Conservation (phyloP, 1,140 invertebrate genomes). For the Xylocopa sonorina region DNA sequence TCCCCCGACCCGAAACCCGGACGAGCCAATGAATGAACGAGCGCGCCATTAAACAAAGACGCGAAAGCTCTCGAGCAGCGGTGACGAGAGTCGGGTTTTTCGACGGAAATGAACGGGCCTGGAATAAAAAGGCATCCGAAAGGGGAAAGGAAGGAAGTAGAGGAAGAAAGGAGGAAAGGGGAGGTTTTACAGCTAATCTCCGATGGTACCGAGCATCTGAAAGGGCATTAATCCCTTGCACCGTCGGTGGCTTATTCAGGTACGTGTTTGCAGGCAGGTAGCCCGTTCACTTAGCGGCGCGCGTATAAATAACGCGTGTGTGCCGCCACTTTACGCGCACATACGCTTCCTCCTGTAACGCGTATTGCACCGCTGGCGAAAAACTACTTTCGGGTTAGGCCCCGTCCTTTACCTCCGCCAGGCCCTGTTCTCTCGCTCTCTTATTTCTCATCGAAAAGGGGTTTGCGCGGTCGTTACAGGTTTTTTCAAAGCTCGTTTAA, state of each 20-base stretch:
- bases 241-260: conserved; percentile 50
- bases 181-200: conserved; percentile 57
- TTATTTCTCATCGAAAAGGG: conserved; percentile 16
- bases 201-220: conserved; percentile 39
- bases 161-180: not conserved
- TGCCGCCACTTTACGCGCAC: conserved; percentile 24
- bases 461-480: conserved; percentile 51
- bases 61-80: not conserved
- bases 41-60: not conserved
- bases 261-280: conserved; percentile 63
- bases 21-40: not conserved
- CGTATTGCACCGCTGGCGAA: not conserved
- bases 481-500: conserved; percentile 68
- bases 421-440: not conserved
- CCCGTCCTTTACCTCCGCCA: not conserved
- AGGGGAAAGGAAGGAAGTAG: too few relatives aligned
- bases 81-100: not conserved
- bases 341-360: not conserved
- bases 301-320: conserved; percentile 49
- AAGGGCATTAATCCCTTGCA: conserved; percentile 59
- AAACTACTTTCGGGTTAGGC: conserved; percentile 43
- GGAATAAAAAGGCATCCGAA: conserved; percentile 11
- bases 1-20: not conserved
- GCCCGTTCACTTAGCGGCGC: conserved; percentile 49
- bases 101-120: conserved; percentile 16